Evolutionary conservation across 2,113 vertebrate genomes (phyloP).

Genomic region (Psephotus haematonotus): DNA sequence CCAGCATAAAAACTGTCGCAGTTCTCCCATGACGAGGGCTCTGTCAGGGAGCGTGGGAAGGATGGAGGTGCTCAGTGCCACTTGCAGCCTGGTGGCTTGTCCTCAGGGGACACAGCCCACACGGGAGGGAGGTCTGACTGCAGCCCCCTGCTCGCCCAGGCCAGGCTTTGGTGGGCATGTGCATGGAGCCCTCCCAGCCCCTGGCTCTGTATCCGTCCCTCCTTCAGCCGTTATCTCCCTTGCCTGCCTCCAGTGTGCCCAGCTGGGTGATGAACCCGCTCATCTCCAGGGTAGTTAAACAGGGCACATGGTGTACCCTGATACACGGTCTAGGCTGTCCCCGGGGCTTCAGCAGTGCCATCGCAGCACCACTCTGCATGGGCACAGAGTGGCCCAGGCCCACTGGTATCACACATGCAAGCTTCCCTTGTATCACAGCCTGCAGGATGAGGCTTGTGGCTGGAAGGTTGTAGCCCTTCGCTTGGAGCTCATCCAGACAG

Average conservation of each 20-base stretch:
- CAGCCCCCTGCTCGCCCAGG: background rate
- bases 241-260: background rate
- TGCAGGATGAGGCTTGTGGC: background rate
- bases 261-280: background rate
- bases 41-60: background rate
- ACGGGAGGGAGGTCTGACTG: background rate
- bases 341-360: background rate
- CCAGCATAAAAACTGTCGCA: background rate
- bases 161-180: background rate
- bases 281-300: background rate
- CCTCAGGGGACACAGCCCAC: background rate
- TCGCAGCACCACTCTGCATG: accelerated
- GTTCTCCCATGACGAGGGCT: background rate
- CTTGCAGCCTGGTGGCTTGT: background rate
- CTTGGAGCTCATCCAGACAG: background rate
- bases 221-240: accelerated
- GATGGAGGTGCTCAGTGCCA: accelerated
- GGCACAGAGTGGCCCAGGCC: background rate
- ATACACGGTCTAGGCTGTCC: accelerated
- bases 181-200: background rate
- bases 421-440: accelerated
- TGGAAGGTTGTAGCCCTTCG: background rate
- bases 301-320: accelerated
- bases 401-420: background rate
- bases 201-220: background rate